Conservation (phyloP, 1,140 invertebrate species). For the Diploscapter pachys region DNA sequence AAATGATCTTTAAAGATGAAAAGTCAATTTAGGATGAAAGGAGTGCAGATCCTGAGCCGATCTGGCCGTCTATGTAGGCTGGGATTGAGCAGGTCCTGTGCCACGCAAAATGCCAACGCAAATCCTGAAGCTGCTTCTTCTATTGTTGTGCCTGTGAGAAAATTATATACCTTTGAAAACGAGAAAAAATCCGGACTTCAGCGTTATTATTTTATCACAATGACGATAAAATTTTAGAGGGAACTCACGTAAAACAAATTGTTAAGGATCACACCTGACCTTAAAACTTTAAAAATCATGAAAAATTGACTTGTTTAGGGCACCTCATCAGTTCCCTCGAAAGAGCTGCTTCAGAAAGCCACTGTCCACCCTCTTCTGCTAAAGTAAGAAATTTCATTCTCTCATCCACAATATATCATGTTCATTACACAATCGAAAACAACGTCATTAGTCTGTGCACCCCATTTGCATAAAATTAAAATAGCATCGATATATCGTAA, state of each 20-base stretch:
- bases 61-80: too few relatives aligned
- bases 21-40: too few relatives aligned
- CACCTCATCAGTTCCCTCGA: not conserved
- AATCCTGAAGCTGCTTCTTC: not conserved
- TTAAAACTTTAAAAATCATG: not conserved
- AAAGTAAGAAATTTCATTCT: constrained; percentile 15
- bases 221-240: not conserved
- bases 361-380: constrained; percentile 35
- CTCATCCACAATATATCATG: too few relatives aligned
- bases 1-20: too few relatives aligned
- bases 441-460: too few relatives aligned
- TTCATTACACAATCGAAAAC: too few relatives aligned
- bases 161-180: not conserved
- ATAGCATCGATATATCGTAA: too few relatives aligned
- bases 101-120: too few relatives aligned
- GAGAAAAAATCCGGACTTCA: not conserved
- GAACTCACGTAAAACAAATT: not conserved
- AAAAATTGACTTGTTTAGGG: not conserved
- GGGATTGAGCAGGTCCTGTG: too few relatives aligned
- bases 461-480: too few relatives aligned
- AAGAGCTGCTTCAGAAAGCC: constrained; percentile 30
- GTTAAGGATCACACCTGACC: not conserved
- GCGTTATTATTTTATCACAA: not conserved
- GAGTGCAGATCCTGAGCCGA: too few relatives aligned
- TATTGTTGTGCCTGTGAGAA: not conserved